Evolutionary conservation across 92 coral and sea anemone genomes (phyloP).

Genomic region (Phymanthus crucifer): DNA sequence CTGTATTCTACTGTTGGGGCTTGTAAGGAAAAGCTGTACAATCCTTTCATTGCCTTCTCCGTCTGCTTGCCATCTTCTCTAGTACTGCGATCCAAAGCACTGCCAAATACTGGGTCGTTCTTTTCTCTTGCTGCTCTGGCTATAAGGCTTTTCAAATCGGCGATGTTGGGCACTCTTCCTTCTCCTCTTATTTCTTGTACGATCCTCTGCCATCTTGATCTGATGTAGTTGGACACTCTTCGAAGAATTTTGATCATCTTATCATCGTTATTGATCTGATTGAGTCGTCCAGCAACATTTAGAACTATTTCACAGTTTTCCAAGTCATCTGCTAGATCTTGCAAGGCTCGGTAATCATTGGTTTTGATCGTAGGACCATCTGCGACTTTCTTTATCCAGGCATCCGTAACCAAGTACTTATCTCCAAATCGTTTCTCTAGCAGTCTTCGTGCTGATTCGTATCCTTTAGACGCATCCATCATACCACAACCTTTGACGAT

Average conservation of each 20-base stretch:
- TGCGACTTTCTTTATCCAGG: slow-evolving; percentile 47
- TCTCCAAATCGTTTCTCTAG: slow-evolving; percentile 52
- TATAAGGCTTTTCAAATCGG: slow-evolving; percentile 17
- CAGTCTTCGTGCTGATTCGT: slow-evolving; percentile 41
- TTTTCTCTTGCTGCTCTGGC: slow-evolving; percentile 39
- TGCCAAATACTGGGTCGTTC: slow-evolving; percentile 45
- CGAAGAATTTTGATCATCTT: slow-evolving; percentile 32
- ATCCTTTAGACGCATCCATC: slow-evolving; percentile 43
- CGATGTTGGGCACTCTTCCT: slow-evolving; percentile 43
- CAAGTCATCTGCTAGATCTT: slow-evolving; percentile 52
- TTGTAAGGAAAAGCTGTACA: background rate
- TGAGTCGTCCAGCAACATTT: slow-evolving; percentile 31
- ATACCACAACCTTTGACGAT: slow-evolving; percentile 31
- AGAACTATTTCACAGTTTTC: slow-evolving; percentile 46
- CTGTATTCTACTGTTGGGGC: background rate
- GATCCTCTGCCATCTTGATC: slow-evolving; percentile 44
- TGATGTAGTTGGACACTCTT: slow-evolving; percentile 36
- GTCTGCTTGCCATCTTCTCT: slow-evolving; percentile 16
- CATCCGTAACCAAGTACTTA: slow-evolving; percentile 44
- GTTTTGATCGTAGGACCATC: slow-evolving; percentile 20
- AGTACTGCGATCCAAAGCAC: slow-evolving; percentile 3
- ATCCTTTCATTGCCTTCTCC: background rate
- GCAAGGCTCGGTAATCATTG: slow-evolving; percentile 23
- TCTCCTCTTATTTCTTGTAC: slow-evolving; percentile 51
- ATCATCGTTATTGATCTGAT: slow-evolving; percentile 46